Conservation (phyloP, 1,140 invertebrate species). For the Condylostylus longicornis region DNA sequence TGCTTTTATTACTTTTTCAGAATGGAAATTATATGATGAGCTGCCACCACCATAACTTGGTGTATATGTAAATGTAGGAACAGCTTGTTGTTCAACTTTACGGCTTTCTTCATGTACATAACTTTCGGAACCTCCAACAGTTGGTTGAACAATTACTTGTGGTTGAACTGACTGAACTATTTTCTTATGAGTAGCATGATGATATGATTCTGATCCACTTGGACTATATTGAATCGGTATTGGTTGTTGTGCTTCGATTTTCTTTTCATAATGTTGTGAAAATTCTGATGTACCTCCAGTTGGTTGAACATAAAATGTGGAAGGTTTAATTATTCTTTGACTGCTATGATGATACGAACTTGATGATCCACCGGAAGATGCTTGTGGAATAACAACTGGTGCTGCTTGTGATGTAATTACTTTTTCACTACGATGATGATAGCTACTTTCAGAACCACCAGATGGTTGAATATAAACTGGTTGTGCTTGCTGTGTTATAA, state of each 20-base stretch:
- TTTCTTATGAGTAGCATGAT: too few relatives aligned
- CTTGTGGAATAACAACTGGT: not conserved
- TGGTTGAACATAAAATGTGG: too few relatives aligned
- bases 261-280: too few relatives aligned
- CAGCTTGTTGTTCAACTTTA: slow-evolving; percentile 6
- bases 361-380: not conserved
- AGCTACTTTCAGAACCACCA: slow-evolving; percentile 1
- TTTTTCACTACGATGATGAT: slow-evolving; percentile 3
- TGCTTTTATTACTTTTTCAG: slow-evolving; percentile 15
- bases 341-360: not conserved
- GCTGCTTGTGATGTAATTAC: slow-evolving; percentile 4
- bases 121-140: too few relatives aligned
- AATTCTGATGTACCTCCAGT: too few relatives aligned
- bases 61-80: slow-evolving; percentile 9
- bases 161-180: too few relatives aligned
- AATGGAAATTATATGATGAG: slow-evolving; percentile 19
- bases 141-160: too few relatives aligned
- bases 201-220: too few relatives aligned
- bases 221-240: too few relatives aligned
- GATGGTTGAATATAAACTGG: not conserved
- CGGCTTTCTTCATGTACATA: slow-evolving; percentile 9
- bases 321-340: too few relatives aligned
- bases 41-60: slow-evolving; percentile 12
- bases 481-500: slow-evolving; percentile 1
- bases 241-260: too few relatives aligned